Conservation (phyloP, 2,113 vertebrate genomes). For the Trogon surrucura region DNA sequence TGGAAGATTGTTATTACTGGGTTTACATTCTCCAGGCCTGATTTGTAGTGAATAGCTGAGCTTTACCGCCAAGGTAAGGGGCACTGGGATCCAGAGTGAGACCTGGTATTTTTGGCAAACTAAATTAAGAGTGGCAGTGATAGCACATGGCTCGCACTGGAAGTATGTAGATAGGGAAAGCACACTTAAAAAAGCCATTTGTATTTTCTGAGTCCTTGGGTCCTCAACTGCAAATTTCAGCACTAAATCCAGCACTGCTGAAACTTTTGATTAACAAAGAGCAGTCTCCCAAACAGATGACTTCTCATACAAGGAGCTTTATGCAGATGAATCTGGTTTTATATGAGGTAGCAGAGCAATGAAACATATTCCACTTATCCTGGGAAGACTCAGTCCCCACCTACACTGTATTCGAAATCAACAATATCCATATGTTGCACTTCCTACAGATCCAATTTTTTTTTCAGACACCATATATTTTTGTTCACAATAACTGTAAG, state of each 20-base stretch:
- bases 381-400: neutral
- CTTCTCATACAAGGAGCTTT: neutral
- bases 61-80: neutral
- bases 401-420: neutral
- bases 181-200: neutral
- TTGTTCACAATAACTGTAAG: neutral
- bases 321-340: neutral
- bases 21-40: slow-evolving; percentile 47
- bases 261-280: neutral
- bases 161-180: neutral
- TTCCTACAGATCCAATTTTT: neutral
- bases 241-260: neutral
- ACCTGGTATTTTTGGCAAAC: neutral
- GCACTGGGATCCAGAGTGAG: neutral
- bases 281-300: neutral
- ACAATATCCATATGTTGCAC: neutral
- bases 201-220: neutral
- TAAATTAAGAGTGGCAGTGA: neutral
- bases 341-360: neutral
- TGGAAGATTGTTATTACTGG: slow-evolving; percentile 45
- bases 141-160: neutral
- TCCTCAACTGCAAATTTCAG: neutral
- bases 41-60: slow-evolving; percentile 13
- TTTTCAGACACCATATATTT: neutral
- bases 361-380: neutral